These are phyloP conservation scores for Clivina fossor DNA, from an alignment of 2,888 invertebrate species.

Conservation along the genomic window DNA sequence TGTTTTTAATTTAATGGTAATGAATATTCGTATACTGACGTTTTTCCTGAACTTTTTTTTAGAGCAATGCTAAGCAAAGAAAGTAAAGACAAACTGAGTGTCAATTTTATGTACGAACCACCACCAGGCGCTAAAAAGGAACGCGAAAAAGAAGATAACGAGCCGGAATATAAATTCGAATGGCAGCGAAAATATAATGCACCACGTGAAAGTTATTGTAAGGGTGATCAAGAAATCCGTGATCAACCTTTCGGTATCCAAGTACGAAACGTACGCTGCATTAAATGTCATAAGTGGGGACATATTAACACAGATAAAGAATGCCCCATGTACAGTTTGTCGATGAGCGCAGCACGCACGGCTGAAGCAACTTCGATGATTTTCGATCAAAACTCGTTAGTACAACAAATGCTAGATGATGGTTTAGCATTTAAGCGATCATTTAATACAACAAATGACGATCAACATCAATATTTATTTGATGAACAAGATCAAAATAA, in stretches of 20 bases:
- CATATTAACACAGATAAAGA: conserved; percentile 97
- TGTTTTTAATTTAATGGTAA: conserved; percentile 9
- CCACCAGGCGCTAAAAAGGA: conserved; percentile 96
- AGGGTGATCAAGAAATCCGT: conserved; percentile 94
- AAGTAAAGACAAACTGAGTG: conserved; percentile 96
- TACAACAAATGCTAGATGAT: conserved; percentile 90
- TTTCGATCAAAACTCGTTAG: conserved; percentile 71
- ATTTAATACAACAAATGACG: conserved; percentile 54
- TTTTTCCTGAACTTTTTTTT: too few species aligned
- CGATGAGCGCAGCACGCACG: conserved; percentile 79
- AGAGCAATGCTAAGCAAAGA: conserved; percentile 96
- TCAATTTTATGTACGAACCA: conserved; percentile 99
- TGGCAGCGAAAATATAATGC: conserved; percentile 99
- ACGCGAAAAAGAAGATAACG: conserved; percentile 87
- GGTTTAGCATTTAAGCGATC: conserved; percentile 85
- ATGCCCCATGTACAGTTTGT: conserved; percentile 88
- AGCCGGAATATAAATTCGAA: conserved; percentile 98
- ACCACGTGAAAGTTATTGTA: conserved; percentile 96
- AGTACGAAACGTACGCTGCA: conserved; percentile 95
- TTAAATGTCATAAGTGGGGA: conserved; percentile 99
- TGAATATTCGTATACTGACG: too few species aligned
- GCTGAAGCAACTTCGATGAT: conserved; percentile 67
- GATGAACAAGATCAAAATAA: conserved; percentile 56
- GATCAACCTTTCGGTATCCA: conserved; percentile 99
- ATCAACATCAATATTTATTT: conserved; percentile 64